Base-by-base conservation (phyloP, 1,140 invertebrate species). In the Drosophila tropicalis region DNA sequence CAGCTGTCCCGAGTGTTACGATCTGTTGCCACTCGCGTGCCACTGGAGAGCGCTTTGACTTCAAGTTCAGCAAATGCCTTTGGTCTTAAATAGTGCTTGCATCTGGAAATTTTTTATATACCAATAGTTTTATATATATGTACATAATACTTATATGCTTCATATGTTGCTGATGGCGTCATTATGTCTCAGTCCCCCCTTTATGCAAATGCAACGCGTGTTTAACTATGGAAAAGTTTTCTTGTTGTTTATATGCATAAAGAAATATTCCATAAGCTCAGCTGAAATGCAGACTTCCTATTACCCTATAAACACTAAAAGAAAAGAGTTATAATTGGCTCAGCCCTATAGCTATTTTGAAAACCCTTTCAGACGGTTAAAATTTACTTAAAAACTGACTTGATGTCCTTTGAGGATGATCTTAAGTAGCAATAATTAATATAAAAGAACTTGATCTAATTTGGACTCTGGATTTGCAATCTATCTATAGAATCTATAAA, bases 41-140 rank as follows among this genome's bases (percentile, higher is more conserved):
- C 84, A 89, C 84, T 81, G 72, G 71, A 65, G 72, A 73, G 67
- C 77, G 84, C 29, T 89, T 81, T 89, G 77, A 81, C 84, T 76
- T 84, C 74, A 89, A 89, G 84, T 89, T 89, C 77, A 89, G 56
- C 70, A 67, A 70, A 70, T 80, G 67, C 66, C 68, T 79, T 75
- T 62, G 71, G 66, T 68, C 81, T 72, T 89, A 89, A 89, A 76
- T 80, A 74, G 56, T 80, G 76, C 70, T 68, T 89, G 72, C 64
- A 73, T 68, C 67, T 51, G 47, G 34, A 47, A 66, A 47, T 55
- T 39, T 12, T 32, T 3, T 36, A 60, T 47, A 58, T 51, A 57
- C 41, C 56, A 61, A 32, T 39, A 7, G 13, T 44, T 40, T 5
- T 10, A 25, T 51, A n/a, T 44, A 17, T 47, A 17, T 17, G 2